Evolutionary conservation across 2,888 invertebrate species (phyloP).

Genomic region (Vanessa cardui): DNA sequence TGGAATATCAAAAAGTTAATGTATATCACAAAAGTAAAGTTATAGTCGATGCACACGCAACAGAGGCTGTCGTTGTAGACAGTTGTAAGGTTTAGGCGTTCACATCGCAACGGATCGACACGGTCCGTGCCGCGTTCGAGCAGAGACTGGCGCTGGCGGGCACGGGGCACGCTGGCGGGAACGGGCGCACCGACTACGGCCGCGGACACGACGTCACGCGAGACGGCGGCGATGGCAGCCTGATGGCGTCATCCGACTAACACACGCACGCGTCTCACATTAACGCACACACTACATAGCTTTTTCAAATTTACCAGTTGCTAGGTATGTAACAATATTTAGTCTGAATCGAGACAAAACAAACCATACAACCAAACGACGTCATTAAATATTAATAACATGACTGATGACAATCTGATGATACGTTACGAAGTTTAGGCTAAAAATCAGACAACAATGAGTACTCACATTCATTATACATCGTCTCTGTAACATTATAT

Average conservation of each 20-base stretch:
- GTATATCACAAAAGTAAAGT: slow-evolving; percentile 53
- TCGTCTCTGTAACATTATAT: slow-evolving; percentile 1
- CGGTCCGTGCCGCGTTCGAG: slow-evolving; percentile 78
- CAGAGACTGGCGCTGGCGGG: slow-evolving; percentile 66
- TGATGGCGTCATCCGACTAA: slow-evolving; percentile 65
- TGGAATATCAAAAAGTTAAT: slow-evolving; percentile 65
- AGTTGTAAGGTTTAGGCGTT: slow-evolving; percentile 73
- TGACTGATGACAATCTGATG: slow-evolving; percentile 1
- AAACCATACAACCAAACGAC: slow-evolving; percentile 41
- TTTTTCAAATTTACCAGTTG: slow-evolving; percentile 46
- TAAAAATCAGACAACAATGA: slow-evolving; percentile 13
- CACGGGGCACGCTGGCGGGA: slow-evolving; percentile 32
- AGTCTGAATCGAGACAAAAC: slow-evolving; percentile 59
- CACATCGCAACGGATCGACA: slow-evolving; percentile 81
- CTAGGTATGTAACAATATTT: slow-evolving; percentile 42
- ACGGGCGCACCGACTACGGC: slow-evolving; percentile 37
- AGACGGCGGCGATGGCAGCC: slow-evolving; percentile 51
- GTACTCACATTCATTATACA: neutral
- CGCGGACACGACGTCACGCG: slow-evolving; percentile 45
- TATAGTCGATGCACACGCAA: slow-evolving; percentile 65
- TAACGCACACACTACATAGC: slow-evolving; percentile 37
- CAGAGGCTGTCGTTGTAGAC: slow-evolving; percentile 78
- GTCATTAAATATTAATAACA: slow-evolving; percentile 13
- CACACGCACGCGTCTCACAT: slow-evolving; percentile 44
- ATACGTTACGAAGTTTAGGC: slow-evolving; percentile 11